These are phyloP conservation scores for Tribolium freemani DNA, from an alignment of 2,888 invertebrate species.

Conservation along the genomic window DNA sequence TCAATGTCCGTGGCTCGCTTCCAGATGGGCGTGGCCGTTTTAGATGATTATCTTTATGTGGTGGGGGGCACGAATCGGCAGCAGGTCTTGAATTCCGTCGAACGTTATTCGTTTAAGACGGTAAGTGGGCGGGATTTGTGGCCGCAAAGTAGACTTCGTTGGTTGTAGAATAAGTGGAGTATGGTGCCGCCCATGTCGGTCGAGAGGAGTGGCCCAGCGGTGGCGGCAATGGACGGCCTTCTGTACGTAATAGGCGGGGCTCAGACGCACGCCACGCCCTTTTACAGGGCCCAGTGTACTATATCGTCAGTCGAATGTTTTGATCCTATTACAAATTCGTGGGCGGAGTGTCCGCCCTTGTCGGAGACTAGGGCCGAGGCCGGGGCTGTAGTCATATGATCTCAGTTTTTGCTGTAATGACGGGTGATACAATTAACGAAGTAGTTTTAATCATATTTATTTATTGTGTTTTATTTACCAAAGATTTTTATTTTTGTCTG, in stretches of 20 bases:
- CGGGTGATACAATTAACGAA: constrained; percentile 34
- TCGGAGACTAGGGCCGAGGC: constrained; percentile 90
- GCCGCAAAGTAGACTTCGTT: neutral
- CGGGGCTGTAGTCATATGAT: constrained; percentile 85
- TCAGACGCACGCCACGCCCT: constrained; percentile 83
- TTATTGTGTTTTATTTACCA: neutral
- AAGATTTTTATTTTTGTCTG: neutral
- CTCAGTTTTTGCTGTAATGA: constrained; percentile 32
- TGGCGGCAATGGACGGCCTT: constrained; percentile 85
- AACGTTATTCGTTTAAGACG: constrained; percentile 85
- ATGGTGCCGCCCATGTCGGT: constrained; percentile 81
- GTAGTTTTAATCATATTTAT: constrained; percentile 13
- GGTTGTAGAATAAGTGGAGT: constrained; percentile 80
- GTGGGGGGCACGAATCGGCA: constrained; percentile 91
- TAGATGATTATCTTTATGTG: constrained; percentile 87
- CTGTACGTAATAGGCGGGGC: constrained; percentile 90
- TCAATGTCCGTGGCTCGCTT: constrained; percentile 86
- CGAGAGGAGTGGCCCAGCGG: constrained; percentile 86
- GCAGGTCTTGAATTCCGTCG: constrained; percentile 86
- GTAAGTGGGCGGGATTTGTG: constrained; percentile 66
- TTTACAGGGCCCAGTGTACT: constrained; percentile 88
- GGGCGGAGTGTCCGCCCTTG: constrained; percentile 85
- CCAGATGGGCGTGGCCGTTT: constrained; percentile 91
- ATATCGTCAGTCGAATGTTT: constrained; percentile 88
- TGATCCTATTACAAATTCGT: constrained; percentile 82